Evolutionary conservation across 2,888 invertebrate genomes (phyloP).

Genomic region (Drosophila barbarae): DNA sequence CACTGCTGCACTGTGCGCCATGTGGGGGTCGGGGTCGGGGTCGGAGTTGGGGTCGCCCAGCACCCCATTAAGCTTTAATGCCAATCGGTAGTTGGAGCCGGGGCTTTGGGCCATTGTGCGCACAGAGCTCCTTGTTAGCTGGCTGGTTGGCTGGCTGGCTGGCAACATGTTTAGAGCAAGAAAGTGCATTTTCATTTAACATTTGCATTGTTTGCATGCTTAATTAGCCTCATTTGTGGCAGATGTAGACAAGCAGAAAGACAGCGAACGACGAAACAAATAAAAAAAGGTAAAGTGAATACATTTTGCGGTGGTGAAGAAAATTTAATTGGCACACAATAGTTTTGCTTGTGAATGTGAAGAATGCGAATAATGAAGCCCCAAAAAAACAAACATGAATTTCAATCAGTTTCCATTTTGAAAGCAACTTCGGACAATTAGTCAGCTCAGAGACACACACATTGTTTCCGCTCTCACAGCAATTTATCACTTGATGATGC

Average conservation of each 20-base stretch:
- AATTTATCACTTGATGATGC: constrained; percentile 22
- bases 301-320: not conserved
- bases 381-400: constrained; percentile 5
- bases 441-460: not conserved
- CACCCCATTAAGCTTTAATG: constrained; percentile 62
- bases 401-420: constrained; percentile 1
- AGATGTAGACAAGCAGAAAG: constrained; percentile 9
- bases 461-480: constrained; percentile 27
- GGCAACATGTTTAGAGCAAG: constrained; percentile 40
- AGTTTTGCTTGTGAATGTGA: not conserved
- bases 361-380: constrained; percentile 3
- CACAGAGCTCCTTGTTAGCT: constrained; percentile 6
- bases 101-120: constrained; percentile 16
- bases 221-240: constrained; percentile 50
- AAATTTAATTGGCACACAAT: constrained; percentile 1
- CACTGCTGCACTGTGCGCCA: constrained; percentile 30
- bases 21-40: constrained; percentile 11
- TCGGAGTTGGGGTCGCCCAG: constrained; percentile 22
- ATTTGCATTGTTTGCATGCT: constrained; percentile 48
- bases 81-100: constrained; percentile 40
- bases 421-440: constrained; percentile 14
- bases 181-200: constrained; percentile 36
- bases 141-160: constrained; percentile 15
- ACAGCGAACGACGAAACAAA: not conserved
- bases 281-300: constrained; percentile 4